Base-by-base conservation (phyloP, 2,888 invertebrate genomes). In the Eristalis arbustorum region DNA sequence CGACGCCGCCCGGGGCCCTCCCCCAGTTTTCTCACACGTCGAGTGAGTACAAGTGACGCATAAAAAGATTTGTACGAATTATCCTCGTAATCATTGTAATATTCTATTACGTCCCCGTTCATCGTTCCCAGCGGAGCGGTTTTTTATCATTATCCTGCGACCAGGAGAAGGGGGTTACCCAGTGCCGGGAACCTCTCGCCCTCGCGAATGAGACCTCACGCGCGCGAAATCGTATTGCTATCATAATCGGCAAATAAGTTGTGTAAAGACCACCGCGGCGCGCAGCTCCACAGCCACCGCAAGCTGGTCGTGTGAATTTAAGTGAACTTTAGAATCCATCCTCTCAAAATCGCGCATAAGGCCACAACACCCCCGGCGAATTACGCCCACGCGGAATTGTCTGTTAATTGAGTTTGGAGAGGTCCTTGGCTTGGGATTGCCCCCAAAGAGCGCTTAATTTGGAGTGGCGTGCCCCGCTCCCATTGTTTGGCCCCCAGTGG, bases 21-120 rank as follows among this genome's bases (percentile, higher is more conserved):
- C 14, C 0, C 37, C 23, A 72, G n/a, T n/a, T n/a, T n/a, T n/a
- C n/a, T n/a, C 57, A 64, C 37, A 49, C 84, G 67, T 22, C 62
- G 61, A 84, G 49, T 80, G 80, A 68, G 72, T 49, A 57, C 71
- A 79, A 84, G 79, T 75, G 71, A 61, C 71, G 49, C 71, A 84
- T 80, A 84, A 84, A 84, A 80, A 84, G 84, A 84, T 84, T 84
- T 84, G 84, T 84, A 72, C 75, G 80, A 84, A 80, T 84, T 84
- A 84, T 84, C 80, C 40, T 23, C 72, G 80, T 80, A 84, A 84
- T 84, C 80, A 80, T 84, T 84, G 80, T 84, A 72, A 76, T 84
- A 84, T 84, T 84, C 84, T 80, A 84, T 84, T 84, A 84, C 80
- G 76, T 67, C 61, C 63, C 72, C 76, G 80, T 80, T 84, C n/a